Evolutionary conservation across 2,113 vertebrate species (phyloP).

Genomic region (Trogon melanurus): DNA sequence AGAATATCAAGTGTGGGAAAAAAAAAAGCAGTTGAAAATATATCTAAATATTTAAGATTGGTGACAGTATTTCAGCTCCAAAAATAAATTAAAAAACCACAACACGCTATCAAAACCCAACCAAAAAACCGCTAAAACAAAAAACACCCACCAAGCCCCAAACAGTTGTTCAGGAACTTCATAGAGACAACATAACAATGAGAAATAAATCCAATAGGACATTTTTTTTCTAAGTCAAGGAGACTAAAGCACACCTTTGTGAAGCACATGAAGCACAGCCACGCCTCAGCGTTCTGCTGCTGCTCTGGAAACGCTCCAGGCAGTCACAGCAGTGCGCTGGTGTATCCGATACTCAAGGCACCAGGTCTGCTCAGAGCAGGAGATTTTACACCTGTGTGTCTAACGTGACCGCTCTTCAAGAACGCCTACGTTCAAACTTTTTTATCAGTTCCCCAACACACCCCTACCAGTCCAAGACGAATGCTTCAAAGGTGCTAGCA

Average conservation of each 20-base stretch:
- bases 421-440: accelerated
- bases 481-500: not conserved
- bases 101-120: not conserved
- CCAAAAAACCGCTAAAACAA: not conserved
- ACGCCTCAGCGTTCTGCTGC: not conserved
- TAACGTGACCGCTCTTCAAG: not conserved
- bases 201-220: not conserved
- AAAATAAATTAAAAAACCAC: not conserved
- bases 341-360: not conserved
- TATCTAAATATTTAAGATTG: not conserved
- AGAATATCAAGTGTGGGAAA: not conserved
- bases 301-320: not conserved
- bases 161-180: not conserved
- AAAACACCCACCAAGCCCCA: accelerated
- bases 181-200: not conserved
- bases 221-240: not conserved
- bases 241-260: not conserved
- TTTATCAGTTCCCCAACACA: not conserved
- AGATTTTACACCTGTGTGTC: not conserved
- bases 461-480: not conserved
- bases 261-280: not conserved
- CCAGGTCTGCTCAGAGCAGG: not conserved
- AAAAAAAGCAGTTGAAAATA: not conserved
- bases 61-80: not conserved
- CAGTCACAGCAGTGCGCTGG: not conserved